Evolutionary conservation across 1,140 invertebrate genomes (phyloP), one percentile per base, ranked within the genome.

Genomic region (Scaptomyza pallida): DNA sequence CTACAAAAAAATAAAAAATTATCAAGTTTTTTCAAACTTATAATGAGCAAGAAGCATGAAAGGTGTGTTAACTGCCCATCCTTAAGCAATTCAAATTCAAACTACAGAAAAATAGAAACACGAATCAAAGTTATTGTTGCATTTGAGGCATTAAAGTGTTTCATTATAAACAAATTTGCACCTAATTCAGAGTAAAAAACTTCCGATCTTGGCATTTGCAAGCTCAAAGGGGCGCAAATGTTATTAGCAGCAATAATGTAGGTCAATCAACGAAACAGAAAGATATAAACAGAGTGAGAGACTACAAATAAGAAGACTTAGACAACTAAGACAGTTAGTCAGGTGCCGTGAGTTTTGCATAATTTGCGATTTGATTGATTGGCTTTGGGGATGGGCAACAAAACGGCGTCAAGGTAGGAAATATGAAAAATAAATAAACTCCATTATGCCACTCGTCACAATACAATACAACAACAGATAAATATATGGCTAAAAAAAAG

Each of bases 321-420:
- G 9, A 30, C 26, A 9, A 30, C 2, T 41, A 41, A 41, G 52
- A 26, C 21, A 43, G 41, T 55, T 33, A 23, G 48, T 30, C 60
- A 55, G 50, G 43, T 70, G 37, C 19, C 19, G 6, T 41, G 48
- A 15, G 17, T 45, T 45, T 67, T 67, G 63, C 55, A 67, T 67
- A 67, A 67, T 60, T 68, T 17, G 15, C 12, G 2, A 37, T 35
- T 65, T 56, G 61, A 71, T 71, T 71, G 68, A 71, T 71, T 65
- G 61, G 40, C 55, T 65, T 30, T 41, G 26, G 54, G 23, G 40
- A 44, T 57, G 40, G 41, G 21, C 21, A 12, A 8, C 13, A 10
- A 23, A 30, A 15, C 9, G 21, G 41, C 15, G 33, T 19, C 26
- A 40, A 21, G 35, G 33, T 35, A 21, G 54, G 3, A 63, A 45